Percentiles rank a stretch among this genome's conserved stretches.
These are phyloP conservation scores for Urechis unicinctus DNA, from an alignment of 2,888 invertebrate species.

Conservation along the genomic window DNA sequence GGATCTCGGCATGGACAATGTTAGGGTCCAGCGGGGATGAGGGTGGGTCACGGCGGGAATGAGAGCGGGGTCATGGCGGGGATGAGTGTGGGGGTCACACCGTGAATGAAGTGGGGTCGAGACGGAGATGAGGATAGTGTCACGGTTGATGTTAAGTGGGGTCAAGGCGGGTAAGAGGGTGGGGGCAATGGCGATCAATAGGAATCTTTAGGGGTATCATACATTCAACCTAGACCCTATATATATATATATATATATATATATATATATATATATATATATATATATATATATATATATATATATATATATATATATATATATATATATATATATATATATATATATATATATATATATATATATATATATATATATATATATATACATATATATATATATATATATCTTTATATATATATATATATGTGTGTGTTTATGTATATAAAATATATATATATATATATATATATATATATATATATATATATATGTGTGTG, in stretches of 20 bases:
- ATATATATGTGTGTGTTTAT: constrained; percentile 3
- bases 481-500: constrained; percentile 1
- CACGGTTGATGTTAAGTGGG: too few relatives aligned
- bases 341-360: constrained; percentile 4
- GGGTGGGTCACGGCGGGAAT: too few relatives aligned
- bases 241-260: constrained; percentile 4
- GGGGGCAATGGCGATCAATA: too few relatives aligned
- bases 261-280: not conserved
- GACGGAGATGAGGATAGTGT: too few relatives aligned
- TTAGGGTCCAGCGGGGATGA: too few relatives aligned
- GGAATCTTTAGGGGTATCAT: too few relatives aligned
- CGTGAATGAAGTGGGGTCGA: too few relatives aligned
- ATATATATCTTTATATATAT: constrained; percentile 1
- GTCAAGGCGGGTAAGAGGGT: too few relatives aligned
- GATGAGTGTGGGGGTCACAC: too few relatives aligned
- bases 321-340: not conserved
- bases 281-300: not conserved
- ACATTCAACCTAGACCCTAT: not conserved
- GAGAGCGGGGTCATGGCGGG: too few relatives aligned
- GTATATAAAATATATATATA: constrained; percentile 1
- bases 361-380: constrained; percentile 3
- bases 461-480: constrained; percentile 1
- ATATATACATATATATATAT: constrained; percentile 1
- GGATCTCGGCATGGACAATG: too few relatives aligned
- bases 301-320: not conserved